These are phyloP conservation scores for Nymphalis c-album DNA, from an alignment of 2,888 invertebrate genomes.

Conservation along the genomic window DNA sequence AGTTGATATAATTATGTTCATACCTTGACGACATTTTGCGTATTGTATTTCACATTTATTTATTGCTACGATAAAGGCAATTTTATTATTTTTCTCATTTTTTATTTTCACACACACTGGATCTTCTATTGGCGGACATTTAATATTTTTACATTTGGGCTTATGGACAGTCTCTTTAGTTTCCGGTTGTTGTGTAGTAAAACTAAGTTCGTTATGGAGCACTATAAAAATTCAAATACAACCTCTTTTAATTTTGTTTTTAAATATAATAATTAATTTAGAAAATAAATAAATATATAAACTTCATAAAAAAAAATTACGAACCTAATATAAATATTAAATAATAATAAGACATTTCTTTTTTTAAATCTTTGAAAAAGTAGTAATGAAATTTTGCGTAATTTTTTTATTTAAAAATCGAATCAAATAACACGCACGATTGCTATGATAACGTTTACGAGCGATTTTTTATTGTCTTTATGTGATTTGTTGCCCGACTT, in stretches of 20 bases:
- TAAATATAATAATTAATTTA: too few relatives aligned
- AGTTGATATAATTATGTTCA: too few relatives aligned
- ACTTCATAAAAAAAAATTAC: background rate
- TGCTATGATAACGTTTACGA: background rate
- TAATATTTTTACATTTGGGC: constrained; percentile 44
- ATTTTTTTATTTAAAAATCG: background rate
- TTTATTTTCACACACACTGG: constrained; percentile 50
- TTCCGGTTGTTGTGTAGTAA: background rate
- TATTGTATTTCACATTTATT: constrained; percentile 59
- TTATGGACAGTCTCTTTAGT: background rate
- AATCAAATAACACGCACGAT: background rate
- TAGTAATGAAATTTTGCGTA: background rate
- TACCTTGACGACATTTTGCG: constrained; percentile 55
- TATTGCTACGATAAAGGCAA: constrained; percentile 44
- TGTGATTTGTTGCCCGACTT: background rate
- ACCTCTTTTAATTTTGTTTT: background rate
- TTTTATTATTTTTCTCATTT: constrained; percentile 21
- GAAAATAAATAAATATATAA: background rate
- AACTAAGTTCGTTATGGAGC: background rate
- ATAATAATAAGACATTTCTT: background rate
- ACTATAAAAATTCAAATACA: background rate
- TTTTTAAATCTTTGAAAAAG: background rate
- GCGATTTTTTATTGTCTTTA: background rate
- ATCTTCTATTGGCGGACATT: constrained; percentile 47
- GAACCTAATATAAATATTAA: constrained; percentile 1